A percentile compares a stretch with the other conserved stretches of the same genome.
phyloP scores from a whole-genome alignment of 2,888 invertebrate species.

The Tipula vernalis region DNA sequence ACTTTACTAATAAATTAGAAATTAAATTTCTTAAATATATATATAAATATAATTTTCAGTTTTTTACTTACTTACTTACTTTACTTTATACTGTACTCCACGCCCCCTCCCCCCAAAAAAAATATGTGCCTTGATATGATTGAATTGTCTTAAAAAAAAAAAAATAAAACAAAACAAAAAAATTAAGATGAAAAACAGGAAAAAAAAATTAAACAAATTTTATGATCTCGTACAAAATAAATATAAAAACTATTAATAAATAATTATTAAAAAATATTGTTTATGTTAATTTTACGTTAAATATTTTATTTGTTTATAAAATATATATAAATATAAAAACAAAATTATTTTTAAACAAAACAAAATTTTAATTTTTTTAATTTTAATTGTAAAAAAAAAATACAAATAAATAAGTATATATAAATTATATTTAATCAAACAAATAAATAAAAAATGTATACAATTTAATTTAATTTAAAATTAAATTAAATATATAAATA shows the following conservation, averaged over 20 bases:
- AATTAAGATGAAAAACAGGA: background rate
- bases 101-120: background rate
- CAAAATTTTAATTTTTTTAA: background rate
- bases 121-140: conserved; percentile 4
- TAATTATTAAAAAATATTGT: background rate
- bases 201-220: background rate
- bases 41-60: background rate
- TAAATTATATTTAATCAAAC: background rate
- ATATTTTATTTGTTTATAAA: background rate
- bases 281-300: background rate
- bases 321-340: background rate
- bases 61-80: background rate
- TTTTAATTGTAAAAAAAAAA: background rate
- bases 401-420: background rate
- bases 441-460: background rate
- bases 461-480: background rate
- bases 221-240: conserved; percentile 4
- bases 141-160: background rate
- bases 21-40: background rate
- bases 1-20: background rate
- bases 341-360: background rate
- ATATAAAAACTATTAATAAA: background rate
- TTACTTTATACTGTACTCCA: background rate
- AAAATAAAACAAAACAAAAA: background rate
- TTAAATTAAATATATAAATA: background rate